These are phyloP conservation scores for Epicauta chinensis DNA, from an alignment of 1,140 invertebrate species.

Conservation along the genomic window DNA sequence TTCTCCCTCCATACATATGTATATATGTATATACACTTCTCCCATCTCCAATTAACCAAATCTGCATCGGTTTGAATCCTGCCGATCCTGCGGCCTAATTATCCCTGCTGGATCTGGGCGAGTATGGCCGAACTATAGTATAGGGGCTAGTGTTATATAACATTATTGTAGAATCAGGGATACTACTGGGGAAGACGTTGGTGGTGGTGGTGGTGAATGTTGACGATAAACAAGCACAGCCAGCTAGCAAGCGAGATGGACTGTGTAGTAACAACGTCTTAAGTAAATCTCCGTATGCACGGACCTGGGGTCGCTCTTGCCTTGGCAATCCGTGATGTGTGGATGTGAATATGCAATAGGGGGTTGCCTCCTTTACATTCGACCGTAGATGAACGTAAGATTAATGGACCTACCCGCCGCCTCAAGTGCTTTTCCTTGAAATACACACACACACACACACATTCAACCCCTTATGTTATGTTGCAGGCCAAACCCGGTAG, in stretches of 20 bases:
- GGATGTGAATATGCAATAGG: conserved; percentile 44
- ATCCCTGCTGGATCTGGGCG: conserved; percentile 1
- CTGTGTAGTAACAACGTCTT: conserved; percentile 10
- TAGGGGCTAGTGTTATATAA: no score
- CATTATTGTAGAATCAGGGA: no score
- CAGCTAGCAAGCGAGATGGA: conserved; percentile 6
- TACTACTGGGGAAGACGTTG: no score
- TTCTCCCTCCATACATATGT: no score
- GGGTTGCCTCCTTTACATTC: conserved; percentile 7
- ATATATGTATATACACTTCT: no score
- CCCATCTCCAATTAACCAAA: no score
- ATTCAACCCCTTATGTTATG: no score
- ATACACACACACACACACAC: no score
- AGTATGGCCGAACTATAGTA: neutral
- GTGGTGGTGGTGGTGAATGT: no score
- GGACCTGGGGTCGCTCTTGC: conserved; percentile 12
- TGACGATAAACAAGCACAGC: neutral
- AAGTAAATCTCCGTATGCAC: conserved; percentile 17
- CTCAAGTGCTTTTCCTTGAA: no score
- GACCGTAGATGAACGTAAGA: conserved; percentile 38
- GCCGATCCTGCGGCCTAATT: conserved; percentile 6
- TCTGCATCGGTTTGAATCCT: neutral
- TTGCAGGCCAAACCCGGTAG: no score
- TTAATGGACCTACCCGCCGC: conserved; percentile 34
- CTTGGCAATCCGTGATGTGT: conserved; percentile 39